Evolutionary conservation across 2,797 vertebrate species (phyloP).

Genomic region (Poecile montanus): DNA sequence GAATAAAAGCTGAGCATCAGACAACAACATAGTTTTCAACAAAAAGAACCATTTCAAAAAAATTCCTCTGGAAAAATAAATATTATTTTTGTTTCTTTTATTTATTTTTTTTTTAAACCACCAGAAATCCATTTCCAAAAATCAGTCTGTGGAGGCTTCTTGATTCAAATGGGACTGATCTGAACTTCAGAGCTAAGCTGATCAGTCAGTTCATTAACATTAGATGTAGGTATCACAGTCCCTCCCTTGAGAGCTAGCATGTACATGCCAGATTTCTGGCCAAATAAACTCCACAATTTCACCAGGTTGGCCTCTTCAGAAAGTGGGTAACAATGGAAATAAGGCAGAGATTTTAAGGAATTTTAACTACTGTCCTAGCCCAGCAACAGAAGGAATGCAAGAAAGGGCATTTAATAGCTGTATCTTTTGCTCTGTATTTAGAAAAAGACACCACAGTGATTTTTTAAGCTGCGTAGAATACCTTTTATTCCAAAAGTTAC

Average conservation of each 20-base stretch:
- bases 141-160: not conserved
- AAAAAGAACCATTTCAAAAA: not conserved
- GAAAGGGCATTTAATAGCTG: not conserved
- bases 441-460: not conserved
- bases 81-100: not conserved
- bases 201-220: not conserved
- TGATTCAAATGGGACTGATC: not conserved
- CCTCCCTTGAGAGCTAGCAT: fast-evolving
- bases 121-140: not conserved
- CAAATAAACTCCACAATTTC: not conserved
- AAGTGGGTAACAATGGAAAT: not conserved
- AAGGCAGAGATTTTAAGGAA: not conserved
- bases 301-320: not conserved
- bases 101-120: not conserved
- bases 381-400: not conserved
- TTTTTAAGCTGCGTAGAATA: not conserved
- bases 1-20: not conserved
- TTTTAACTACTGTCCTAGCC: not conserved
- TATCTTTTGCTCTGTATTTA: not conserved
- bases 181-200: not conserved
- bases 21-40: not conserved
- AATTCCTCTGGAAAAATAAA: not conserved
- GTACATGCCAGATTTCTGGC: not conserved
- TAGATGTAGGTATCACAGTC: not conserved
- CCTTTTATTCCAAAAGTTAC: not conserved